phyloP scores from a whole-genome alignment of 1,140 invertebrate genomes.

The Mactra quadrangularis region DNA sequence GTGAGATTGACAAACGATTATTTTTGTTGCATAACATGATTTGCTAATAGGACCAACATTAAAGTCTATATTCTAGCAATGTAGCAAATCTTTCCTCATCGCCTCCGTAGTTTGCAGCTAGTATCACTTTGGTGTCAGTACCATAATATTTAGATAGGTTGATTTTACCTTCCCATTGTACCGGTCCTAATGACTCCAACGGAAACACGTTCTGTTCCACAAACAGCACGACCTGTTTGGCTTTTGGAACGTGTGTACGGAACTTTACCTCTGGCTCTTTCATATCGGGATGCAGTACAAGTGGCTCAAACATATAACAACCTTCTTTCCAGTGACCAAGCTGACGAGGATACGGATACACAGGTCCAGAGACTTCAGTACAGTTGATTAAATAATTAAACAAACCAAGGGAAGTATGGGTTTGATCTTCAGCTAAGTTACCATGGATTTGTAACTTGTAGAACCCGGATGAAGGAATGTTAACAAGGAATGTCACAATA shows the following conservation, averaged over 20 bases:
- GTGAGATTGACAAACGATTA: too few species aligned
- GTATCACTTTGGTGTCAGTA: constrained; percentile 72
- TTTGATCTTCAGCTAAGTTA: constrained; percentile 77
- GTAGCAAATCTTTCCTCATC: constrained; percentile 80
- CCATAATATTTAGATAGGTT: constrained; percentile 71
- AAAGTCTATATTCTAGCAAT: constrained; percentile 78
- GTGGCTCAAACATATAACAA: constrained; percentile 81
- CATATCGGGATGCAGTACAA: constrained; percentile 66
- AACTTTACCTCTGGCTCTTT: constrained; percentile 72
- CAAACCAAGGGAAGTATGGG: constrained; percentile 81
- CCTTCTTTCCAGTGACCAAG: constrained; percentile 84
- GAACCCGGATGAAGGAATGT: constrained; percentile 78
- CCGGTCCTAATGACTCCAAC: constrained; percentile 68
- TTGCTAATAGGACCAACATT: too few species aligned
- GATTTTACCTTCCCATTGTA: constrained; percentile 79
- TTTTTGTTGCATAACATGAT: too few species aligned
- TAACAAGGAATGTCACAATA: constrained; percentile 76
- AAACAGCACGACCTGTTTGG: constrained; percentile 80
- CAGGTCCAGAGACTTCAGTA: constrained; percentile 59
- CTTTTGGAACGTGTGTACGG: constrained; percentile 77
- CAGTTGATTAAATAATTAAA: constrained; percentile 83
- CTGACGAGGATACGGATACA: constrained; percentile 80
- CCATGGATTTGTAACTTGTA: constrained; percentile 83
- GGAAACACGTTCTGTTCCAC: constrained; percentile 80
- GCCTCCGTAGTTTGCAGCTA: constrained; percentile 81